A percentile compares a stretch with the other conserved stretches of the same genome.
Evolutionary conservation across 1,140 invertebrate species (phyloP).

Genomic region (Plectrocnemia conspersa): DNA sequence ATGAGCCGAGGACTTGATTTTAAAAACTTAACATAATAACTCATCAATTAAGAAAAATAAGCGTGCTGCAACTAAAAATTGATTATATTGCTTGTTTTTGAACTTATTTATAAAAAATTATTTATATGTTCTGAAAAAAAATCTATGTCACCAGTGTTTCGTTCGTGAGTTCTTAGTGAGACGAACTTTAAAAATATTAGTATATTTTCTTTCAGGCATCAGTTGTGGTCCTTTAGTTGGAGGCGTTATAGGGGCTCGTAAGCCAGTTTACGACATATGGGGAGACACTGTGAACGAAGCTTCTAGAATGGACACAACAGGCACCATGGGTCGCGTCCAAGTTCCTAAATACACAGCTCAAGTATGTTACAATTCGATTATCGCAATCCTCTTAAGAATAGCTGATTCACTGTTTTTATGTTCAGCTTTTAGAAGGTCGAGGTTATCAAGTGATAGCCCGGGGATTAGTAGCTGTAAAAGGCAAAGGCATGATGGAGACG

Average conservation of each 20-base stretch:
- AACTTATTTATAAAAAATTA: no score
- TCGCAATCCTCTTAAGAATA: constrained; percentile 5
- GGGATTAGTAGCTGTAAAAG: constrained; percentile 84
- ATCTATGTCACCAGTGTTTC: no score
- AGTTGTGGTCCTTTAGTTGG: constrained; percentile 92
- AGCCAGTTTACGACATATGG: constrained; percentile 98
- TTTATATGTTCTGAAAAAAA: no score
- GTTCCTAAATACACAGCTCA: constrained; percentile 79
- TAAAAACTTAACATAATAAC: no score
- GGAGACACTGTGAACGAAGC: constrained; percentile 95
- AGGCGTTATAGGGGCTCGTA: constrained; percentile 94
- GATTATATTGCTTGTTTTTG: no score
- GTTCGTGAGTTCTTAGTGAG: no score
- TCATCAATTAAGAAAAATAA: no score
- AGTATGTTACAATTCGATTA: constrained; percentile 45
- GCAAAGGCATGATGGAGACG: constrained; percentile 93
- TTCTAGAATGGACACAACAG: constrained; percentile 89
- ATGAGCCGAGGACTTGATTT: no score
- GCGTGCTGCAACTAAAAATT: no score
- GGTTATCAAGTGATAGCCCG: constrained; percentile 72
- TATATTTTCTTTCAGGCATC: constrained; percentile 59
- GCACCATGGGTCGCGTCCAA: constrained; percentile 81
- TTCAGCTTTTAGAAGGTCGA: constrained; percentile 62
- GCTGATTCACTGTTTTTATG: constrained; percentile 20
- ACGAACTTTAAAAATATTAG: neutral